phyloP scores from a whole-genome alignment of 23 tunicate genomes.

The Diplosoma virens region DNA sequence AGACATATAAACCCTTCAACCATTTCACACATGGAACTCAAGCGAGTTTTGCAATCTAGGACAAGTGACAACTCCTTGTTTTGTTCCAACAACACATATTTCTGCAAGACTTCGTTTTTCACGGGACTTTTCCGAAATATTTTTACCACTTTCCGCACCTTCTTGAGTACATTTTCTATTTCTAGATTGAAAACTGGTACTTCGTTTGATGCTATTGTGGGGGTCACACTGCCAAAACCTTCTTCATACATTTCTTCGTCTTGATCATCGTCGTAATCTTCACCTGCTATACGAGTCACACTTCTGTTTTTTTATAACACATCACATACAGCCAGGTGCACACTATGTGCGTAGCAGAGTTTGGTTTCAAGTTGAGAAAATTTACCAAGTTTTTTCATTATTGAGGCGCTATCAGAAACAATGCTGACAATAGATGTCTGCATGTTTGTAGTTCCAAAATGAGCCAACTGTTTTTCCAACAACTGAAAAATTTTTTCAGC shows the following conservation, averaged over 20 bases:
- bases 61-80: slow-evolving; percentile 9
- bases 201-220: not conserved
- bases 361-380: not conserved
- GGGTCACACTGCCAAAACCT: not conserved
- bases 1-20: slow-evolving; percentile 1
- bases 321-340: slow-evolving; percentile 19
- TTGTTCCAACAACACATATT: slow-evolving; percentile 15
- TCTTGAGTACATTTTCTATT: not conserved
- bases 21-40: slow-evolving; percentile 3
- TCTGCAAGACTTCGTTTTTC: slow-evolving; percentile 13
- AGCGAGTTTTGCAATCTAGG: slow-evolving; percentile 14
- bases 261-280: slow-evolving; percentile 12
- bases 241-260: not conserved
- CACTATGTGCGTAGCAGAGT: slow-evolving; percentile 7
- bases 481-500: not conserved
- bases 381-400: slow-evolving; percentile 8
- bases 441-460: slow-evolving; percentile 13
- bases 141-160: not conserved
- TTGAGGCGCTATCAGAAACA: no score
- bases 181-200: not conserved
- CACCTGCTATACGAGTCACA: not conserved
- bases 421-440: slow-evolving; percentile 13
- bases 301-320: not conserved
- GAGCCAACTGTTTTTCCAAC: slow-evolving; percentile 9
- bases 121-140: slow-evolving; percentile 4